Conservation (phyloP, 1,140 invertebrate species). For the Meloidogyne exigua region DNA sequence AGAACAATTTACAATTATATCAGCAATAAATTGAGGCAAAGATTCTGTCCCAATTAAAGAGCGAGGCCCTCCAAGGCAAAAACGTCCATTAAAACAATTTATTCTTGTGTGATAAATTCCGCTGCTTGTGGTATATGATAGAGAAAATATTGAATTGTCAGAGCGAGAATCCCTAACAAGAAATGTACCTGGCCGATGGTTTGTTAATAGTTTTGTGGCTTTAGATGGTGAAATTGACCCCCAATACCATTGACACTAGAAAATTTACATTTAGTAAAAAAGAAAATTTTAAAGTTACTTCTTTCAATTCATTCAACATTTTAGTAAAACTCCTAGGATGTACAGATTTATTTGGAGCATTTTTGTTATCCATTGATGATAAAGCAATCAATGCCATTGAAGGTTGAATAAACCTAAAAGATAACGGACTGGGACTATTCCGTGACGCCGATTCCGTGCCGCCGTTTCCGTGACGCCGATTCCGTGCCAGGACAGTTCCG, state of each 20-base stretch:
- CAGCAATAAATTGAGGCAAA: conserved; percentile 40
- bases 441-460: too few species aligned
- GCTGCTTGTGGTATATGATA: conserved; percentile 65
- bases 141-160: conserved; percentile 66
- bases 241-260: conserved; percentile 68
- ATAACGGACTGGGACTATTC: too few species aligned
- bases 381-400: neutral
- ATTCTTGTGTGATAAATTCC: conserved; percentile 37
- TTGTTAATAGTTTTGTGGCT: conserved; percentile 64
- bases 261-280: neutral
- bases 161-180: conserved; percentile 67
- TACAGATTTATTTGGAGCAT: neutral
- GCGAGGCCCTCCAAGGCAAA: conserved; percentile 50
- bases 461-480: too few species aligned
- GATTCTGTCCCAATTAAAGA: conserved; percentile 35
- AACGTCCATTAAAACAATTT: conserved; percentile 35
- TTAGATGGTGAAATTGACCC: conserved; percentile 65
- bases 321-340: conserved; percentile 8
- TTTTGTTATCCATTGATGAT: neutral
- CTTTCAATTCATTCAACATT: conserved; percentile 22
- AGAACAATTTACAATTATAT: conserved; percentile 58
- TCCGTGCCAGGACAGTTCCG: too few species aligned
- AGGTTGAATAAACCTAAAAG: too few species aligned
- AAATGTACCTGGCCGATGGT: conserved; percentile 66
- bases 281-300: neutral